Evolutionary conservation across 2,113 vertebrate species (phyloP).

Genomic region (Tor tambroides): DNA sequence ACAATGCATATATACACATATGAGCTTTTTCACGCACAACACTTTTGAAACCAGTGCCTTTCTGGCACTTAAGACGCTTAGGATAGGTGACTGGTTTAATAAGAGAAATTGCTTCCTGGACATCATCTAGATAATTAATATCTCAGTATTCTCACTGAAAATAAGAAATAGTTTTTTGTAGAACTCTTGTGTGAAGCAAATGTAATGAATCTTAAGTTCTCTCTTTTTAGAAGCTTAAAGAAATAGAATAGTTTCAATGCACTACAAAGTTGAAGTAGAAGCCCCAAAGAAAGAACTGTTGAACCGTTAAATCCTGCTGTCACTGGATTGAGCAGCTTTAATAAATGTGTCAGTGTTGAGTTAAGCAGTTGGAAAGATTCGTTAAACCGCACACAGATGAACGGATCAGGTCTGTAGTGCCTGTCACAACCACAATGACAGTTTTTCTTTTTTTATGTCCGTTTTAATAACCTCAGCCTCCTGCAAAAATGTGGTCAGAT

Average conservation of each 20-base stretch:
- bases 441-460: conserved; percentile 62
- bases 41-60: background rate
- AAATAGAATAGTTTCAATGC: background rate
- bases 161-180: background rate
- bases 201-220: background rate
- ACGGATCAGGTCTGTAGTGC: conserved; percentile 65
- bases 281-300: conserved; percentile 30
- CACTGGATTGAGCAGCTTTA: conserved; percentile 32
- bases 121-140: background rate
- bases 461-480: conserved; percentile 74
- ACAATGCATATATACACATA: background rate
- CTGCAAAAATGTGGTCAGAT: conserved; percentile 54
- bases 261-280: background rate
- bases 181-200: background rate
- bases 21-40: background rate
- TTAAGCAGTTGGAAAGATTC: conserved; percentile 33
- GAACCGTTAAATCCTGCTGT: conserved; percentile 26
- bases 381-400: conserved; percentile 53
- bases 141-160: background rate
- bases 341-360: conserved; percentile 24
- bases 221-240: background rate
- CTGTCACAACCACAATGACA: conserved; percentile 69
- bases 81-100: background rate
- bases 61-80: background rate
- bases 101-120: background rate